Percentiles rank a stretch among this genome's conserved stretches.
Evolutionary conservation across 2,797 vertebrate genomes (phyloP).

Genomic region (Eidolon dupreanum): DNA sequence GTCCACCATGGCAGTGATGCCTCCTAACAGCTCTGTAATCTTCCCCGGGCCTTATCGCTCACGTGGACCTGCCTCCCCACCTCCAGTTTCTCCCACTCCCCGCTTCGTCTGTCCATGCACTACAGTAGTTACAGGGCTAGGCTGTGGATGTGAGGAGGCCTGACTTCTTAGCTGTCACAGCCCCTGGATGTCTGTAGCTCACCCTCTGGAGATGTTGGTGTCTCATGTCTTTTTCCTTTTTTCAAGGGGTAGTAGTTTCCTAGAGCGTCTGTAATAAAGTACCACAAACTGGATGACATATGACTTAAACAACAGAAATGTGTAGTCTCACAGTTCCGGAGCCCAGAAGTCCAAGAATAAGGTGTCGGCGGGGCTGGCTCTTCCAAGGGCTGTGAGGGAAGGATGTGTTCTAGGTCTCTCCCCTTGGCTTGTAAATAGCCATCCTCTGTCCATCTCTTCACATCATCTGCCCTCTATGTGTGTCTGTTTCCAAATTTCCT

Average conservation of each 20-base stretch:
- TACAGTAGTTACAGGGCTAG: not conserved
- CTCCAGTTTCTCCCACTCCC: not conserved
- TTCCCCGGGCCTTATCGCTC: not conserved
- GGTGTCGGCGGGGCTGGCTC: not conserved
- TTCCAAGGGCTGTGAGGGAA: not conserved
- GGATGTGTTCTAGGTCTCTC: not conserved
- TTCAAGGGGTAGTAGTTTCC: not conserved
- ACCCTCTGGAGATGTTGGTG: no score
- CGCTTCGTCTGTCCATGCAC: accelerated
- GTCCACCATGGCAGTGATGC: accelerated
- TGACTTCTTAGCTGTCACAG: not conserved
- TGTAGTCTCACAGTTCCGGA: not conserved
- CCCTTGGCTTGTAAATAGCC: not conserved
- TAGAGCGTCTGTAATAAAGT: not conserved
- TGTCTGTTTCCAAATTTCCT: not conserved
- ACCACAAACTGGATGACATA: not conserved
- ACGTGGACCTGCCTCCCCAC: accelerated
- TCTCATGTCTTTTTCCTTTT: not conserved
- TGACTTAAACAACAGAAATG: not conserved
- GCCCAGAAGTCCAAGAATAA: not conserved
- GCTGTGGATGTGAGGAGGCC: not conserved
- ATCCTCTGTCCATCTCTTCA: not conserved
- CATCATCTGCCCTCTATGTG: accelerated
- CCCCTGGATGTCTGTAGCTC: not conserved
- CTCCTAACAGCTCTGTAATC: not conserved